A percentile compares a stretch with the other conserved stretches of the same genome.
These are phyloP conservation scores for Paramisgurnus dabryanus DNA, from an alignment of 2,113 vertebrate genomes.

Conservation along the genomic window DNA sequence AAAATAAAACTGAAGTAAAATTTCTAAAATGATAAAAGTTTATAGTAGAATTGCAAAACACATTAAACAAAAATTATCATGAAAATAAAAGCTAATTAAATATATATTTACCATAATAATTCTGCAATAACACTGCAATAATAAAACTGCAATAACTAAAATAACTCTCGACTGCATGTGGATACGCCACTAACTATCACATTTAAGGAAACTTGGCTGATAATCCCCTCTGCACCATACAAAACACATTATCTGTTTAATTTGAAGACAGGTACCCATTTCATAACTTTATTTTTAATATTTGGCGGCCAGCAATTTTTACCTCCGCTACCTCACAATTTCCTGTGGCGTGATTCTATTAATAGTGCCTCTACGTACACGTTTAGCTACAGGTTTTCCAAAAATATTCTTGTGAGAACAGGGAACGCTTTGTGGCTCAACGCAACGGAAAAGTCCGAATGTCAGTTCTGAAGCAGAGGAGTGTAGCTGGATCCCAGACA, in stretches of 20 bases:
- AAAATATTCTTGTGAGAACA: conserved; percentile 77
- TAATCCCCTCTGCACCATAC: neutral
- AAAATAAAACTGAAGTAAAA: too few relatives aligned
- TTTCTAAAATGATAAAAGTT: too few relatives aligned
- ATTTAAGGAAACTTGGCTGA: neutral
- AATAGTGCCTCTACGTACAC: conserved; percentile 69
- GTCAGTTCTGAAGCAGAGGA: conserved; percentile 1
- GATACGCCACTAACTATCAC: neutral
- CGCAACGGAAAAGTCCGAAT: conserved; percentile 68
- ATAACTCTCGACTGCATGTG: too few relatives aligned
- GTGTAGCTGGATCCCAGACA: conserved; percentile 20
- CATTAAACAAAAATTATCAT: too few relatives aligned
- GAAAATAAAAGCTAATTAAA: too few relatives aligned
- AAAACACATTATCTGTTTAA: neutral
- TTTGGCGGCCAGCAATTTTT: conserved; percentile 62
- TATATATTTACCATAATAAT: too few relatives aligned
- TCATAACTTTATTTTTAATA: conserved; percentile 54
- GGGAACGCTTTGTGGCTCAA: conserved; percentile 66
- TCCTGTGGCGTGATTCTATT: conserved; percentile 72
- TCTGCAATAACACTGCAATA: too few relatives aligned
- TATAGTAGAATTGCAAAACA: too few relatives aligned
- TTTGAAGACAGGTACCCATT: neutral
- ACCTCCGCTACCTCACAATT: conserved; percentile 66
- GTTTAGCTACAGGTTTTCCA: conserved; percentile 71
- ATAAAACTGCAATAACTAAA: too few relatives aligned